These are phyloP conservation scores for Calosoma granatense DNA, from an alignment of 1,140 invertebrate species.

Conservation along the genomic window DNA sequence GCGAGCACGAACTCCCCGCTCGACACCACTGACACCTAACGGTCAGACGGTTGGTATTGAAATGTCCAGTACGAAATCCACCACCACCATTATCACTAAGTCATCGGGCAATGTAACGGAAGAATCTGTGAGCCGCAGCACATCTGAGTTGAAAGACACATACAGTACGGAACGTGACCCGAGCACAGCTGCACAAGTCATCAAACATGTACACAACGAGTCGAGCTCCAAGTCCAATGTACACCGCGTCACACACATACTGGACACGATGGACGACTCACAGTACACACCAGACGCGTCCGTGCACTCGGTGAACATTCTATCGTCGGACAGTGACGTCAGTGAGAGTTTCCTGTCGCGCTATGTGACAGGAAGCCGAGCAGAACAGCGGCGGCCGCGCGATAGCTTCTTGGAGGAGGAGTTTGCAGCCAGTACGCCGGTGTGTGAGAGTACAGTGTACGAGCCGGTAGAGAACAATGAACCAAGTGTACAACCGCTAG, in stretches of 20 bases:
- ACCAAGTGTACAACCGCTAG: too few species aligned
- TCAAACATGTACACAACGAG: conserved; percentile 1
- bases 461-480: too few species aligned
- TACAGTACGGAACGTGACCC: neutral
- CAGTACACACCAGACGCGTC: too few species aligned
- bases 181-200: neutral
- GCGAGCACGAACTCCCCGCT: neutral
- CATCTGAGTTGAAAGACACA: neutral
- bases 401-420: too few species aligned
- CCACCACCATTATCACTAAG: neutral
- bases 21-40: neutral
- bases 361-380: too few species aligned
- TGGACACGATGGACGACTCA: too few species aligned
- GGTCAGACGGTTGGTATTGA: neutral
- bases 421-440: too few species aligned
- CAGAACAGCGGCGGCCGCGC: too few species aligned
- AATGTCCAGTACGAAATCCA: neutral
- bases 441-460: too few species aligned
- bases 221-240: neutral
- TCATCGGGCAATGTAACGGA: neutral
- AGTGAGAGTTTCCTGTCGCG: too few species aligned
- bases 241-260: neutral
- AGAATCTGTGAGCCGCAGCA: neutral
- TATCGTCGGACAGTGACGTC: neutral
- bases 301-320: too few species aligned